Percentiles rank a stretch among this genome's conserved stretches.
These are phyloP conservation scores for Wiebesia pumilae DNA, from an alignment of 1,140 invertebrate genomes.

Conservation along the genomic window DNA sequence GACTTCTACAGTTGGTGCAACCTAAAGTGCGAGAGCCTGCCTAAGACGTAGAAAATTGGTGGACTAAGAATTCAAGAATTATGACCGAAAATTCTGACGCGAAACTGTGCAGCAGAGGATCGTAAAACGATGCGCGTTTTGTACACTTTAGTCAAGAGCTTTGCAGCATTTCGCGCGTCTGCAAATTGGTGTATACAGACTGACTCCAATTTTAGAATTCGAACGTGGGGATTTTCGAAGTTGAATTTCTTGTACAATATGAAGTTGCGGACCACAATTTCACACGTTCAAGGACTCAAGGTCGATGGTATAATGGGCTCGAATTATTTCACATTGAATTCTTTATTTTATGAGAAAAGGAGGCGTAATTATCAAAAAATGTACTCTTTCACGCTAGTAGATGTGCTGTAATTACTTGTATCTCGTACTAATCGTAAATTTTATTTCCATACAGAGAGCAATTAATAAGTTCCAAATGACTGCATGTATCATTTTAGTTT, in stretches of 20 bases:
- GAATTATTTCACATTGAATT: neutral
- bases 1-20: neutral
- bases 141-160: neutral
- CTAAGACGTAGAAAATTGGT: neutral
- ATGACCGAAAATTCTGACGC: neutral
- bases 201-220: constrained; percentile 6
- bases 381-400: neutral
- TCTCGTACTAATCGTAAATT: neutral
- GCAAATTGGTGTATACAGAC: constrained; percentile 2
- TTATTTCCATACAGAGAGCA: too few species aligned
- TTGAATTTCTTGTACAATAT: neutral
- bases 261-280: neutral
- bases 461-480: too few species aligned
- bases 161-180: neutral
- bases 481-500: too few species aligned
- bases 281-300: constrained; percentile 9
- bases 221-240: too few species aligned
- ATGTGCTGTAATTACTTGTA: neutral
- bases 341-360: neutral
- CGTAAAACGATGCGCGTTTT: constrained; percentile 1
- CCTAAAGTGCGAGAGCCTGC: neutral
- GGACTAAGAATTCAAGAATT: neutral
- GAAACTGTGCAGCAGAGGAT: neutral
- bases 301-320: neutral
- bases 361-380: neutral